phyloP scores from a whole-genome alignment of 2,797 vertebrate species.

The Oreochromis grahami region DNA sequence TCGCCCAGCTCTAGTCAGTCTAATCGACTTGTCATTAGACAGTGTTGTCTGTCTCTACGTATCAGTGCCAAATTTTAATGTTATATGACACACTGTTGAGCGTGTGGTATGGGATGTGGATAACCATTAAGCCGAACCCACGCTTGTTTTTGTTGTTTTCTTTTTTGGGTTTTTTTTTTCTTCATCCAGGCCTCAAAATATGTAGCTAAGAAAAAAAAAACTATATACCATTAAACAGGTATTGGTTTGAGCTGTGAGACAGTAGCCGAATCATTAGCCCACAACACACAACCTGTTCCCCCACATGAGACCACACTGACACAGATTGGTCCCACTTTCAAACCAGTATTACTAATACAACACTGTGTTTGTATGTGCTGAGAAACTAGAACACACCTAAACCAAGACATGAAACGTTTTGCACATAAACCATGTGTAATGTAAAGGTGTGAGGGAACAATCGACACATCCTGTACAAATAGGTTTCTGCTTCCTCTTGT shows the following conservation, averaged over 20 bases:
- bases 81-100: background rate
- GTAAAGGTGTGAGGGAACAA: background rate
- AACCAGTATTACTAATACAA: constrained; percentile 1
- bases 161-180: background rate
- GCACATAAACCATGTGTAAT: background rate
- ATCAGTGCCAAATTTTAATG: background rate
- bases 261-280: constrained; percentile 11
- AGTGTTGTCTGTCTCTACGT: background rate
- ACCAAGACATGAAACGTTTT: background rate
- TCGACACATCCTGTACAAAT: constrained; percentile 5
- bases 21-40: background rate
- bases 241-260: background rate
- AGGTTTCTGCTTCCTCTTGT: constrained; percentile 21
- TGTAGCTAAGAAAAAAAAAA: background rate
- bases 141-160: background rate
- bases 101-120: background rate
- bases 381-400: background rate
- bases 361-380: background rate
- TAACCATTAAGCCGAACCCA: background rate
- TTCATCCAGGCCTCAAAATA: background rate
- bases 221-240: background rate
- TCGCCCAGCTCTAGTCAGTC: no score
- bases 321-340: background rate
- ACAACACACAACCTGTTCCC: constrained; percentile 11
- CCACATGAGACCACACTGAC: constrained; percentile 42